Conservation (phyloP, 2,113 vertebrate species). For the Datnioides undecimradiatus region DNA sequence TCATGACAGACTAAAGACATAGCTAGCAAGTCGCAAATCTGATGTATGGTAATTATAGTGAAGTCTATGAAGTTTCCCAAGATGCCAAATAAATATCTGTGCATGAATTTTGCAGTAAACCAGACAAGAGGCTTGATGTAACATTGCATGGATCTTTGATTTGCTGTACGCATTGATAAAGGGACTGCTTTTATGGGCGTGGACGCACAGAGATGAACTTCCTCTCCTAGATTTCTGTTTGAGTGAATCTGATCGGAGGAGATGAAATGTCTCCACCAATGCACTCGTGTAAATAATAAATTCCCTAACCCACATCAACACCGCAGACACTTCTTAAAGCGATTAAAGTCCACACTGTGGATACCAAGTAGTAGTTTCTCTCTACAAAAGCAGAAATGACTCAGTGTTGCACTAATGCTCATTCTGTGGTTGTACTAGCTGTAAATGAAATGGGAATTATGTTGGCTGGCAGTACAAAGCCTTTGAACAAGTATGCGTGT, state of each 20-base stretch:
- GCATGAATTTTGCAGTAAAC: background rate
- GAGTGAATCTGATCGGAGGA: background rate
- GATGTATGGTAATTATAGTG: no score
- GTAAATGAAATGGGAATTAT: background rate
- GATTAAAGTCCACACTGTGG: background rate
- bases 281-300: background rate
- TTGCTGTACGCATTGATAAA: background rate
- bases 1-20: no score
- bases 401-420: background rate
- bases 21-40: no score
- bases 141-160: background rate
- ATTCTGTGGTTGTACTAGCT: background rate
- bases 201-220: background rate
- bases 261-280: background rate
- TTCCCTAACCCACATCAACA: background rate
- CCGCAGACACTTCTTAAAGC: background rate
- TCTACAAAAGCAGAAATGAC: background rate
- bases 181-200: background rate
- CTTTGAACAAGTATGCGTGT: slow-evolving; percentile 11
- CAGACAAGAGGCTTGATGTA: background rate
- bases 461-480: background rate
- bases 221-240: background rate
- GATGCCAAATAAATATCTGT: no score
- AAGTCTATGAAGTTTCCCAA: background rate
- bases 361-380: background rate